Evolutionary conservation across 1,140 invertebrate genomes (phyloP).

Genomic region (Zaprionus taronus): DNA sequence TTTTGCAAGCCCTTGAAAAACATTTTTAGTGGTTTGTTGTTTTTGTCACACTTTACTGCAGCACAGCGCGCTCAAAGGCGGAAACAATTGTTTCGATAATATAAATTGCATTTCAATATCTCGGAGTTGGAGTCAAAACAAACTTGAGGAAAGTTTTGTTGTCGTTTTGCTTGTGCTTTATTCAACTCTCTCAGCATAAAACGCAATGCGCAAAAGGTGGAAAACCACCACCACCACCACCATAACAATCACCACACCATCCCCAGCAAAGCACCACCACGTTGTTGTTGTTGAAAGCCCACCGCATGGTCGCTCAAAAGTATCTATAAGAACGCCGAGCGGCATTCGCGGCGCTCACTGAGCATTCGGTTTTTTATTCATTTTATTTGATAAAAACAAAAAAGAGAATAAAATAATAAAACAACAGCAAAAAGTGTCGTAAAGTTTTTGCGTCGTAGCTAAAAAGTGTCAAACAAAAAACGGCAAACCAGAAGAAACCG

Average conservation of each 20-base stretch:
- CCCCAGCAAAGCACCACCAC: slow-evolving; percentile 21
- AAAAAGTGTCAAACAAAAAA: slow-evolving; percentile 39
- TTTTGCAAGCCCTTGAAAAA: slow-evolving; percentile 52
- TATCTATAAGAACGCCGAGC: slow-evolving; percentile 67
- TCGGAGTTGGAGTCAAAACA: slow-evolving; percentile 19
- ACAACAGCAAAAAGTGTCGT: slow-evolving; percentile 55
- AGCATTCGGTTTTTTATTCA: slow-evolving; percentile 15
- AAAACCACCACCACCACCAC: slow-evolving; percentile 42
- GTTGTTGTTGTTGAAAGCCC: slow-evolving; percentile 45
- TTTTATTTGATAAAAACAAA: slow-evolving; percentile 28
- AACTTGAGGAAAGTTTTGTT: slow-evolving; percentile 17
- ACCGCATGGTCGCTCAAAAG: slow-evolving; percentile 66
- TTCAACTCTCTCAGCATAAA: slow-evolving; percentile 37
- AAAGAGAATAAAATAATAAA: slow-evolving; percentile 42
- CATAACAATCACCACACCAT: slow-evolving; percentile 1
- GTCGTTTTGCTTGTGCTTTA: neutral
- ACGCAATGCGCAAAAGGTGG: slow-evolving; percentile 73
- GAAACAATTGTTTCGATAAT: slow-evolving; percentile 34
- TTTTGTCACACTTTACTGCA: neutral
- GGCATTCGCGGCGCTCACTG: slow-evolving; percentile 39
- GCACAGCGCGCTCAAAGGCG: neutral
- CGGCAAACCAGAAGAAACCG: slow-evolving; percentile 25
- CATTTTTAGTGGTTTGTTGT: slow-evolving; percentile 9
- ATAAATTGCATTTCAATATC: slow-evolving; percentile 33
- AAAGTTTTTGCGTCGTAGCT: slow-evolving; percentile 79